Evolutionary conservation across 2,797 vertebrate genomes (phyloP), one percentile per base, ranked within the genome.

Genomic region (Acanthurus tractus): DNA sequence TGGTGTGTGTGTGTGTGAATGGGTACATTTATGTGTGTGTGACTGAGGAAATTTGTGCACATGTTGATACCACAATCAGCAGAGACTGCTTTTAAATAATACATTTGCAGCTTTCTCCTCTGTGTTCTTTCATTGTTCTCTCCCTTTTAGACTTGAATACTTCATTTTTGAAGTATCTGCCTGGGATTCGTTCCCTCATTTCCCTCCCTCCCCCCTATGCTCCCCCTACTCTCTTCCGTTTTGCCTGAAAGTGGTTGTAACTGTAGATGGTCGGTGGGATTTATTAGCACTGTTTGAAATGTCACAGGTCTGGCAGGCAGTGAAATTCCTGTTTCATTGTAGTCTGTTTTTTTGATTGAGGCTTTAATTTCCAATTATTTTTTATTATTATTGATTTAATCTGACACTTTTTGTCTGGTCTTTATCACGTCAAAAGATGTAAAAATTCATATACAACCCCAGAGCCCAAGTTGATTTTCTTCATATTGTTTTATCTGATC

Each of bases 21-120:
- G 70, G 11, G 68, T 69, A 50, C 74, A 42, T 75, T 40, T 54
- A 63, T 74, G 66, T 70, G 70, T 29, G 45, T 59, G 49, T 58
- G 45, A 66, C 25, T 55, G 57, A 44, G 70, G 15, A 68, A 40
- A 52, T 56, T 56, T 58, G n/a, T 76, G 63, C 63, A 73, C 67
- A 70, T 81, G 75, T 76, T 84, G 84, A 85, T 82, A 69, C 79
- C 79, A 82, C 78, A 83, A 82, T 83, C 89, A 90, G 62, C 83
- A 77, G 86, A 87, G 85, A 84, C 71, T 52, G 63, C 79, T 84
- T 81, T 68, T 93, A 90, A 94, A 94, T 94, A 90, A 93, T 92
- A 87, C 70, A 93, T 95, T 76, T 81, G 48, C 53, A 78, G 67
- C 53, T 85, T 79, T 85, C 29, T 65, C 59, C 12, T 81, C 66